Percentiles rank a stretch among this genome's conserved stretches.
phyloP scores from a whole-genome alignment of 1,140 invertebrate species.

The Phenacoccus solenopsis region DNA sequence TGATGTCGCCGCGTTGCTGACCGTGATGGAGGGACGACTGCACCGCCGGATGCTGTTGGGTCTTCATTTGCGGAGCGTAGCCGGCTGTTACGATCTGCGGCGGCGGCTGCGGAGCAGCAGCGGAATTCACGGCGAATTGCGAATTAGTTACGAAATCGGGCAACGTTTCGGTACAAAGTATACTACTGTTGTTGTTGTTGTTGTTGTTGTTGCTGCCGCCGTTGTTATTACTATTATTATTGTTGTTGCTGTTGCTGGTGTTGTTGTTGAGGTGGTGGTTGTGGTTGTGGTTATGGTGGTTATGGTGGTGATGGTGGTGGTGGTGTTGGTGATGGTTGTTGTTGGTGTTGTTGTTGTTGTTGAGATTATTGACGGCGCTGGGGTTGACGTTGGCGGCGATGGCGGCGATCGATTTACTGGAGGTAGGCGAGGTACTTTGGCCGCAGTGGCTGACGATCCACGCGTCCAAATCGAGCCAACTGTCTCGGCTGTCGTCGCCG shows the following conservation, averaged over 20 bases:
- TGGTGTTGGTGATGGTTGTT: not conserved
- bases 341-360: not conserved
- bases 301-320: not conserved
- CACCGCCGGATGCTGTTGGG: not conserved
- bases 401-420: constrained; percentile 18
- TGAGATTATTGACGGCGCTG: too few species aligned
- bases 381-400: not conserved
- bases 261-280: not conserved
- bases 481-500: constrained; percentile 47
- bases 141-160: constrained; percentile 49
- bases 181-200: constrained; percentile 31
- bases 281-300: constrained; percentile 19
- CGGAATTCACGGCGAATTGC: constrained; percentile 38
- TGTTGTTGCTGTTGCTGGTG: not conserved
- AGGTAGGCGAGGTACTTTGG: constrained; percentile 22
- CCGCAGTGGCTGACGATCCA: constrained; percentile 57
- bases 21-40: constrained; percentile 9
- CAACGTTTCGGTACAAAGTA: constrained; percentile 45
- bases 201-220: not conserved
- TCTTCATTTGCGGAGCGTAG: constrained; percentile 12
- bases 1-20: constrained; percentile 5
- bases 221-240: too few species aligned
- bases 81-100: not conserved
- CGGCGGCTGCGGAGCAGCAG: constrained; percentile 21
- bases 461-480: constrained; percentile 68